Evolutionary conservation across 2,888 invertebrate species (phyloP), one percentile per base, ranked within the genome.

Genomic region (Cataglyphis altisquamis): DNA sequence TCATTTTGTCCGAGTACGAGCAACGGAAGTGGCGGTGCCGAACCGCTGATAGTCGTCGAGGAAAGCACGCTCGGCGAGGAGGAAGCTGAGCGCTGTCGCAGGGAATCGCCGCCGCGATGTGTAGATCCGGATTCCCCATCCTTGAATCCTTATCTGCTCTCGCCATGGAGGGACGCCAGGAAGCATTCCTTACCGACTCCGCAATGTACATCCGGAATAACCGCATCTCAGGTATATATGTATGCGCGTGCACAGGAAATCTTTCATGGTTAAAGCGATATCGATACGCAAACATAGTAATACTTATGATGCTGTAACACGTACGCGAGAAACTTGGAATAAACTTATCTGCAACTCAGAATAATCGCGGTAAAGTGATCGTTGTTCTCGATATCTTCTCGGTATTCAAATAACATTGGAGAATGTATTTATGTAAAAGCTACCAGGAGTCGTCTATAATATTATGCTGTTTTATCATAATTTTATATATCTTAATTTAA

Each of bases 111-210:
- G 3, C 95, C 96, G 64, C 96, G 96, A 18, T 97, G 97, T 62
- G 95, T 97, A 64, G 97, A 97, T 92, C 97, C 97, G 85, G 97
- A 97, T 93, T 97, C 97, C 0, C 97, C 97, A 0, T 96, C 96
- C 3, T 94, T 95, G 84, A 98, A 98, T 95, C 98, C 98, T 0
- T 98, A 97, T 95, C 96, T 98, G 72, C 95, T 98, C 80, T 98
- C 98, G 0, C 98, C 98, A 5, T 98, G 97, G 97, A 96, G 97
- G 32, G 97, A 97, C 91, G 96, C 97, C 0, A 96, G 98, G 91
- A 98, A 98, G 92, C 97, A 98, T 92, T 98, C 98, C 36, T 95
- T 98, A 90, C 98, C 98, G 1, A 98, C 98, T 0, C 98, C 98
- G 1, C 97, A 97, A 90, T 98, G 98, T 91, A 97, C 97, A 39